Conservation (phyloP, 2,797 vertebrate species). For the Micropoecilia bifurca region DNA sequence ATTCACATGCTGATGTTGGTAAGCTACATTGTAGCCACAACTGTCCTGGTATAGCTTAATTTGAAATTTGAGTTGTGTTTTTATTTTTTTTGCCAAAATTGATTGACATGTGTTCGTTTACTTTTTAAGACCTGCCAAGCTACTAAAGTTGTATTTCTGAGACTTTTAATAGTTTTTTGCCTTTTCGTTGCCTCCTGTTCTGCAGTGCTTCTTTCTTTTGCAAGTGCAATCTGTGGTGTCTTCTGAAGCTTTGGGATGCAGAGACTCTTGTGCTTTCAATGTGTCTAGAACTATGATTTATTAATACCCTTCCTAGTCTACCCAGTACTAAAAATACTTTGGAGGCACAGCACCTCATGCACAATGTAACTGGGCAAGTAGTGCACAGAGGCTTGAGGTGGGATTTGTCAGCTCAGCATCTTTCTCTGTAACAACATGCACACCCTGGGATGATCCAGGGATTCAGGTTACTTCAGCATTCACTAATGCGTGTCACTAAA, state of each 20-base stretch:
- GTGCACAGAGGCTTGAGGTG: slow-evolving; percentile 27
- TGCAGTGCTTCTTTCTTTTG: slow-evolving; percentile 13
- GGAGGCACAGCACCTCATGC: slow-evolving; percentile 50
- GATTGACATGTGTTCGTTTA: not conserved
- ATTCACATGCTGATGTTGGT: too few relatives aligned
- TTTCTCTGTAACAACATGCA: slow-evolving; percentile 54
- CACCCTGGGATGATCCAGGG: slow-evolving; percentile 56
- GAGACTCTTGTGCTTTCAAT: slow-evolving; percentile 73
- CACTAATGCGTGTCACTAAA: slow-evolving; percentile 35
- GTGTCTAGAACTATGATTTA: slow-evolving; percentile 79
- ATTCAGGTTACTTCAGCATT: slow-evolving; percentile 58
- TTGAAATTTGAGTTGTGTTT: not conserved
- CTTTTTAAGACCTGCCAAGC: not conserved
- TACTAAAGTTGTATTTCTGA: not conserved
- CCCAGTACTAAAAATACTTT: slow-evolving; percentile 80
- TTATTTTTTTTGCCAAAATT: not conserved
- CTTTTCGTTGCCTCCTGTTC: slow-evolving; percentile 22
- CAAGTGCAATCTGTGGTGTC: slow-evolving; percentile 29
- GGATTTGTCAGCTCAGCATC: slow-evolving; percentile 67
- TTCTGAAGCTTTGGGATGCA: slow-evolving; percentile 50
- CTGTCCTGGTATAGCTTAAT: too few relatives aligned
- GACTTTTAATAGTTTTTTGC: slow-evolving; percentile 6
- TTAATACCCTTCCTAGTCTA: slow-evolving; percentile 79
- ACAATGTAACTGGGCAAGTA: slow-evolving; percentile 48
- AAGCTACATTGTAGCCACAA: too few relatives aligned